phyloP scores from a whole-genome alignment of 2,888 invertebrate species.

The Ormia ochracea region DNA sequence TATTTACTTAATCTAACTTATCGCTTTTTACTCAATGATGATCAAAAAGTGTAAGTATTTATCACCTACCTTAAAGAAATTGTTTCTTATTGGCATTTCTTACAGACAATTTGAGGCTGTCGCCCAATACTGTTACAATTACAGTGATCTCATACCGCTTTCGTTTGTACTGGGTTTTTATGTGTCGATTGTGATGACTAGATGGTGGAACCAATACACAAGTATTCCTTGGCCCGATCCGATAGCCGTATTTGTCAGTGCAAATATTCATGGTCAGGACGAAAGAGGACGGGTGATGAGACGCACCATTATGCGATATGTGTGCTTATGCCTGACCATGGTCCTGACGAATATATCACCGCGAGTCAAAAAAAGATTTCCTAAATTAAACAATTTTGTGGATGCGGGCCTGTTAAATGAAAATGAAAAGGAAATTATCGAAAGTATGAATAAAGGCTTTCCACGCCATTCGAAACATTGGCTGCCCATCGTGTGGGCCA shows the following conservation, averaged over 20 bases:
- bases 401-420: constrained; percentile 89
- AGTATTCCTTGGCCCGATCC: constrained; percentile 92
- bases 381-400: constrained; percentile 88
- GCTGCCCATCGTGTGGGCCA: constrained; percentile 94
- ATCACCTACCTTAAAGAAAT: neutral
- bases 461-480: constrained; percentile 92
- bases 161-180: constrained; percentile 97
- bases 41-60: constrained; percentile 82
- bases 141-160: constrained; percentile 91
- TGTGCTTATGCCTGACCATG: constrained; percentile 91
- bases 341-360: constrained; percentile 91
- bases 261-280: constrained; percentile 90
- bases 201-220: constrained; percentile 94
- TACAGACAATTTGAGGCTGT: constrained; percentile 88
- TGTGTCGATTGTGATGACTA: constrained; percentile 92
- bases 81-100: neutral
- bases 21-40: constrained; percentile 82
- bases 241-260: constrained; percentile 89
- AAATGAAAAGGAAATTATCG: constrained; percentile 88
- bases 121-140: constrained; percentile 89
- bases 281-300: constrained; percentile 89
- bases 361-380: constrained; percentile 91
- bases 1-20: constrained; percentile 88
- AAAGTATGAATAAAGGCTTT: constrained; percentile 86
- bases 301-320: constrained; percentile 88